These are phyloP conservation scores for Torymus auratus DNA, from an alignment of 2,888 invertebrate genomes.

Conservation along the genomic window DNA sequence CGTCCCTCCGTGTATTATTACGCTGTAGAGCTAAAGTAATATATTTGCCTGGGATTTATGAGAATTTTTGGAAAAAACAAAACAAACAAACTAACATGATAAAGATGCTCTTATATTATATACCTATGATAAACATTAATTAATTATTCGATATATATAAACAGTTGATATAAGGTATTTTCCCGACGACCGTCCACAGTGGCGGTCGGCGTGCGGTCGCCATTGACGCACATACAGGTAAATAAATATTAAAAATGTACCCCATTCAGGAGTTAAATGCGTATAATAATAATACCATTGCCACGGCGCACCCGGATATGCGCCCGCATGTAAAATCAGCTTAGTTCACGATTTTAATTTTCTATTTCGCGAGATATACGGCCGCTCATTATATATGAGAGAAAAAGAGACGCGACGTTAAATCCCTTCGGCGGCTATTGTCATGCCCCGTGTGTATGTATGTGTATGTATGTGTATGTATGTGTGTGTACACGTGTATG, in stretches of 20 bases:
- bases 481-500: too few relatives aligned
- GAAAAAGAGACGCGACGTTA: too few relatives aligned
- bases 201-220: constrained; percentile 48
- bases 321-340: too few relatives aligned
- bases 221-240: constrained; percentile 39
- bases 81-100: not conserved
- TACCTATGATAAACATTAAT: constrained; percentile 14
- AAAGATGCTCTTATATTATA: not conserved
- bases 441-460: too few relatives aligned
- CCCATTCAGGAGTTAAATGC: too few relatives aligned
- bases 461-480: too few relatives aligned
- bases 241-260: not conserved
- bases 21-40: constrained; percentile 11
- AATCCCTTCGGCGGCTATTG: too few relatives aligned
- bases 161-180: constrained; percentile 38
- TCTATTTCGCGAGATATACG: too few relatives aligned
- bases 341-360: too few relatives aligned
- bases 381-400: too few relatives aligned
- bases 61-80: constrained; percentile 7
- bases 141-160: constrained; percentile 6
- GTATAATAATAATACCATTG: too few relatives aligned
- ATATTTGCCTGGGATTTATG: constrained; percentile 26
- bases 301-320: too few relatives aligned
- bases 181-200: constrained; percentile 27
- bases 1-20: not conserved